Conservation (phyloP, 2,797 vertebrate genomes). For the Diplodus sargus region DNA sequence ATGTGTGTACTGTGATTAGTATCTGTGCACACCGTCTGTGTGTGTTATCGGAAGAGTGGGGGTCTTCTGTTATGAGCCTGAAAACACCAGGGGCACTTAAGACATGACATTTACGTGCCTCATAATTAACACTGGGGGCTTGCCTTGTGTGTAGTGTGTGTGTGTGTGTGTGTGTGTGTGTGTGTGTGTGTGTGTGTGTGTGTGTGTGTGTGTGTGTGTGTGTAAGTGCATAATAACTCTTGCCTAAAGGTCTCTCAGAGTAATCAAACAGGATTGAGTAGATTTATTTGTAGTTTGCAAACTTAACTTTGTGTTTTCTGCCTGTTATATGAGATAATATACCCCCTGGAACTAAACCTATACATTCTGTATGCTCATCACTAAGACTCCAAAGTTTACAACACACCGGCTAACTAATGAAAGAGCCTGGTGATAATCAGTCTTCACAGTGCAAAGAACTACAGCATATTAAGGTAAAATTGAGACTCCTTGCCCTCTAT, state of each 20-base stretch:
- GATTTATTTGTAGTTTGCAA: conserved; percentile 28
- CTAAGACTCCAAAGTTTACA: not conserved
- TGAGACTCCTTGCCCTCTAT: not conserved
- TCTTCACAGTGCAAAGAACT: not conserved
- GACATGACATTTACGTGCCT: conserved; percentile 79
- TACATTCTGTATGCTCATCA: not conserved
- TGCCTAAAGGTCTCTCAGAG: conserved; percentile 52
- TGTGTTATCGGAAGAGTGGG: conserved; percentile 45
- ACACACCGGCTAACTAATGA: conserved; percentile 1
- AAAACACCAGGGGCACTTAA: conserved; percentile 70
- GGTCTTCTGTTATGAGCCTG: conserved; percentile 65
- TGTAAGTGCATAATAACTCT: conserved; percentile 46
- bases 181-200: conserved; percentile 24
- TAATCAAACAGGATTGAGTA: not conserved
- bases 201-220: conserved; percentile 30
- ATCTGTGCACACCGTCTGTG: conserved; percentile 36
- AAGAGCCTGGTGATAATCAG: not conserved
- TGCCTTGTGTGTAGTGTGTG: conserved; percentile 20
- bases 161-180: conserved; percentile 14
- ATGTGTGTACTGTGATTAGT: conserved; percentile 55
- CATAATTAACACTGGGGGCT: conserved; percentile 72
- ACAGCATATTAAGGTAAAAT: not conserved
- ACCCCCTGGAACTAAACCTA: not conserved
- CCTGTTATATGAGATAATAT: not conserved
- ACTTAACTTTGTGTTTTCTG: conserved; percentile 9